phyloP scores from a whole-genome alignment of 2,797 vertebrate species.

The Ptychadena robeensis region DNA sequence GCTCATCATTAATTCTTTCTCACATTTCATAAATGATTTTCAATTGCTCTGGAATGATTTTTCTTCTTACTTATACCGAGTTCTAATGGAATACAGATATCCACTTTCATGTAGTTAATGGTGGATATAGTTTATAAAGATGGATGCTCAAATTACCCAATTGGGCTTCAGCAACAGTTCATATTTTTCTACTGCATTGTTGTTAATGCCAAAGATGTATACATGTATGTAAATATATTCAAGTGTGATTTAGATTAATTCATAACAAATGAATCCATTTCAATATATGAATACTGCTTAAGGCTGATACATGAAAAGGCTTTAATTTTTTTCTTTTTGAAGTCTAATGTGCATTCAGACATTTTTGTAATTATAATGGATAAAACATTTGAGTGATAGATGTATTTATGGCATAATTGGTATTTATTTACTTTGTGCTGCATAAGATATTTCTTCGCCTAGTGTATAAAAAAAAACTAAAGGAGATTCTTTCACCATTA shows the following conservation, averaged over 20 bases:
- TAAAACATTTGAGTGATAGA: conserved; percentile 53
- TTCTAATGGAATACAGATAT: conserved; percentile 8
- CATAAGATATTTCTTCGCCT: conserved; percentile 25
- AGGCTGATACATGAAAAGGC: conserved; percentile 39
- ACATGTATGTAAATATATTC: conserved; percentile 60
- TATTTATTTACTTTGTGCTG: conserved; percentile 49
- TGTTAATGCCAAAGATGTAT: conserved; percentile 44
- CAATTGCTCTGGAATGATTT: conserved; percentile 8
- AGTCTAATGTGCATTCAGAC: conserved; percentile 41
- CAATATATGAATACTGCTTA: conserved; percentile 58
- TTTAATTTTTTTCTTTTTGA: conserved; percentile 47
- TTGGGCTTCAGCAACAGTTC: conserved; percentile 28
- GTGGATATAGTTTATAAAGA: conserved; percentile 38
- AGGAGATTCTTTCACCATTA: not conserved
- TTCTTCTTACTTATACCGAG: conserved; percentile 5
- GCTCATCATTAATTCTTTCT: conserved; percentile 9
- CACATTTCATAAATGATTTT: conserved; percentile 37
- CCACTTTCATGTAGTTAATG: conserved; percentile 29
- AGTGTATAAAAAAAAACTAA: not conserved
- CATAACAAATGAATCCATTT: conserved; percentile 60
- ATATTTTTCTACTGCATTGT: conserved; percentile 48
- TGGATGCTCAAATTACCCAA: conserved; percentile 33
- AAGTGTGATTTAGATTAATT: conserved; percentile 53
- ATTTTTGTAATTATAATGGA: conserved; percentile 50
- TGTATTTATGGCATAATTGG: conserved; percentile 53